A percentile compares a stretch with the other conserved stretches of the same genome.
These are phyloP conservation scores for Alviniconcha strummeri DNA, from an alignment of 2,888 invertebrate species.

Conservation along the genomic window DNA sequence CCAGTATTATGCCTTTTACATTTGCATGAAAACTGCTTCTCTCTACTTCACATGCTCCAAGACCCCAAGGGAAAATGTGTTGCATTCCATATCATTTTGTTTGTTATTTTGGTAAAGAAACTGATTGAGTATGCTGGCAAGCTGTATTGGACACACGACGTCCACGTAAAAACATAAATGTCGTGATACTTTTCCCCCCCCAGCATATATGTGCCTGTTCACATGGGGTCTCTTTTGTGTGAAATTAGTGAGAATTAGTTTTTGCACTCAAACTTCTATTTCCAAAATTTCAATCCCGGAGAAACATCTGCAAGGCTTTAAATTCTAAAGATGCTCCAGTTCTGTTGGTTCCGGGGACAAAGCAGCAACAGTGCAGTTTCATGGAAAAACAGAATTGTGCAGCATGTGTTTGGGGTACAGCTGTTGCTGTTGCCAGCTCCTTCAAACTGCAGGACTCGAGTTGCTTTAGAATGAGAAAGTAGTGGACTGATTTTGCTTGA, in stretches of 20 bases:
- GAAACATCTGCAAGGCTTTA: neutral
- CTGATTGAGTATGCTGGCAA: too few relatives aligned
- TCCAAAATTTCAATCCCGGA: neutral
- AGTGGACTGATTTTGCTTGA: too few relatives aligned
- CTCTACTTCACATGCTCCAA: neutral
- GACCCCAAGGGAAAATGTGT: neutral
- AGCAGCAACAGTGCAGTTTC: neutral
- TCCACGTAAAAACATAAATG: too few relatives aligned
- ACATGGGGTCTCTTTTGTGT: too few relatives aligned
- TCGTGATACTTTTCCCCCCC: too few relatives aligned
- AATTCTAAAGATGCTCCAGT: neutral
- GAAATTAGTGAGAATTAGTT: neutral
- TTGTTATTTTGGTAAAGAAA: too few relatives aligned
- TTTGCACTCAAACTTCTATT: neutral
- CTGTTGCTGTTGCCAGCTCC: neutral
- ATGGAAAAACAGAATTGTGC: too few relatives aligned
- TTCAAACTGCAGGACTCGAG: conserved; percentile 3
- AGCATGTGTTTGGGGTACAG: neutral
- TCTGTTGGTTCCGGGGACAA: conserved; percentile 7
- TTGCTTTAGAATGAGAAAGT: neutral
- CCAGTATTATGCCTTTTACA: neutral
- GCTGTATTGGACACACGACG: too few relatives aligned
- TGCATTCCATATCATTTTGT: too few relatives aligned
- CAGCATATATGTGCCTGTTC: too few relatives aligned
- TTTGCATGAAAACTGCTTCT: conserved; percentile 9